These are phyloP conservation scores for Catagonus wagneri DNA, from an alignment of 2,113 vertebrate genomes.

Conservation along the genomic window DNA sequence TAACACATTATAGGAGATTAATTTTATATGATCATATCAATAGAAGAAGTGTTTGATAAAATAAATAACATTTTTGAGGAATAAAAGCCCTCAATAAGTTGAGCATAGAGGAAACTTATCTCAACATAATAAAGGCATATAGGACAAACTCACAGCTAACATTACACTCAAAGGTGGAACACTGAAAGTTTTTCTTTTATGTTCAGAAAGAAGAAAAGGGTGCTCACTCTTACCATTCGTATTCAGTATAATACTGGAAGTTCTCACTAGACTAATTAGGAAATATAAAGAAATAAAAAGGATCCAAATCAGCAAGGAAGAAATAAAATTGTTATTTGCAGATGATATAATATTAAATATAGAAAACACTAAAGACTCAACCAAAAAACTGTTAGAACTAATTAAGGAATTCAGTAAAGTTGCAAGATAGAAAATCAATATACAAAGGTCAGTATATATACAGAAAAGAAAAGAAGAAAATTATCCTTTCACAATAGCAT, in stretches of 20 bases:
- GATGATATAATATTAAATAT: not conserved
- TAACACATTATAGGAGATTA: not conserved
- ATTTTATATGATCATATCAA: not conserved
- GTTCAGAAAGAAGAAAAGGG: not conserved
- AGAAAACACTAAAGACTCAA: not conserved
- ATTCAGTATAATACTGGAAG: not conserved
- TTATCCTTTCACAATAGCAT: not conserved
- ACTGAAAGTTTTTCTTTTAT: not conserved
- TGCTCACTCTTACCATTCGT: not conserved
- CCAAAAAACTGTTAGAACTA: not conserved
- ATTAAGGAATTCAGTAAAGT: not conserved
- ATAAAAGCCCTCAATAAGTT: not conserved
- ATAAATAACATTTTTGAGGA: not conserved
- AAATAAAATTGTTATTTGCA: not conserved
- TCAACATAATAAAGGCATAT: not conserved
- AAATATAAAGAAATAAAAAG: not conserved
- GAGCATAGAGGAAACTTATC: not conserved
- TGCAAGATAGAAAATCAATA: not conserved
- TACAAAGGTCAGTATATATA: not conserved
- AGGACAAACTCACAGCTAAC: not conserved
- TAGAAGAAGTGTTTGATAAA: not conserved
- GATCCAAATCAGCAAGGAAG: not conserved
- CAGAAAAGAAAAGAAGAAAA: not conserved
- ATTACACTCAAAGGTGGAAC: not conserved
- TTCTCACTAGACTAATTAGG: not conserved